A percentile compares a stretch with the other conserved stretches of the same genome.
Conservation (phyloP, 2,888 invertebrate genomes). For the Dascillus cervinus region DNA sequence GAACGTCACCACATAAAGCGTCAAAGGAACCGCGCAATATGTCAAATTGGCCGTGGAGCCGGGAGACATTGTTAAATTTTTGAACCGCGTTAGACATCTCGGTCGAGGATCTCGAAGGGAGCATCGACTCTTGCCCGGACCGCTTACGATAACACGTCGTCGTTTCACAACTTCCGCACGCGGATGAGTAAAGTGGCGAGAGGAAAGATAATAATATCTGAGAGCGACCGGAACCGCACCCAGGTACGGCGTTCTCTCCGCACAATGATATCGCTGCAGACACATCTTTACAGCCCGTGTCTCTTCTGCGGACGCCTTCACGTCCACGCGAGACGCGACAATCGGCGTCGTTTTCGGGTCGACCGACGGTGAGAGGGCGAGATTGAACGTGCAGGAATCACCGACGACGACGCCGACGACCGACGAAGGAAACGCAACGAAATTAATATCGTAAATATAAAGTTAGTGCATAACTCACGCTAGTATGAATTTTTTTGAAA, state of each 20-base stretch:
- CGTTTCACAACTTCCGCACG: slow-evolving; percentile 32
- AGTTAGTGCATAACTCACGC: slow-evolving; percentile 41
- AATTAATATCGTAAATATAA: slow-evolving; percentile 45
- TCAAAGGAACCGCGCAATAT: slow-evolving; percentile 22
- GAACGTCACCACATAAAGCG: slow-evolving; percentile 15
- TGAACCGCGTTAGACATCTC: slow-evolving; percentile 17
- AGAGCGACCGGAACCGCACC: slow-evolving; percentile 27
- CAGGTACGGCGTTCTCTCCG: slow-evolving; percentile 27
- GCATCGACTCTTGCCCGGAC: slow-evolving; percentile 16
- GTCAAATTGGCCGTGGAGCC: slow-evolving; percentile 23
- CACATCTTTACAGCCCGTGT: slow-evolving; percentile 16
- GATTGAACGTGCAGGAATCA: slow-evolving; percentile 1
- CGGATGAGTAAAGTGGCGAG: slow-evolving; percentile 36
- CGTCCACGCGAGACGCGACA: slow-evolving; percentile 6
- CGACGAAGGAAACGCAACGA: slow-evolving; percentile 33
- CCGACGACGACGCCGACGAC: slow-evolving; percentile 21
- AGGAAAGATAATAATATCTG: slow-evolving; percentile 37
- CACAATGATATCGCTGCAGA: slow-evolving; percentile 20
- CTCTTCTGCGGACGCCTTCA: slow-evolving; percentile 10
- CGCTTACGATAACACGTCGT: slow-evolving; percentile 27
- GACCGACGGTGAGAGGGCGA: not conserved
- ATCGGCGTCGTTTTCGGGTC: not conserved
- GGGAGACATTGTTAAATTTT: too few species aligned
- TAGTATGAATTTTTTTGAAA: slow-evolving; percentile 41
- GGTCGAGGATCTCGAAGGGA: slow-evolving; percentile 13